Evolutionary conservation across 2,113 vertebrate species (phyloP).

Genomic region (Rutilus rutilus): DNA sequence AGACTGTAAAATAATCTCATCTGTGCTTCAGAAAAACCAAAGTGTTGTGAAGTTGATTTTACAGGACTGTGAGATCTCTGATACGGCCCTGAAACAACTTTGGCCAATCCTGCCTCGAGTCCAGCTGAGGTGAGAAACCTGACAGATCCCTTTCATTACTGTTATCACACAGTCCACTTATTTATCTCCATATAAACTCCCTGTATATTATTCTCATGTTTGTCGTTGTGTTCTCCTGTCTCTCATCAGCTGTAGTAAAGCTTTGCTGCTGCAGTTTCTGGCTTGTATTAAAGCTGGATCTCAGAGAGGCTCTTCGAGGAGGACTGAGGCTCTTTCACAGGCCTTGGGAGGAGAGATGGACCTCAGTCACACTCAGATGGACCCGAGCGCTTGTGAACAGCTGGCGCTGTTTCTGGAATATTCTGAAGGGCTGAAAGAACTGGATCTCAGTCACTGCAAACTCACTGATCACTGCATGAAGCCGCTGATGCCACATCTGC

Average conservation of each 20-base stretch:
- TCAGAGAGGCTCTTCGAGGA: slow-evolving; percentile 1
- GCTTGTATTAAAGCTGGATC: slow-evolving; percentile 15
- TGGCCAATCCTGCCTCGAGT: slow-evolving; percentile 45
- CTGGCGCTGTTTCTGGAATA: slow-evolving; percentile 56
- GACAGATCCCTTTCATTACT: background rate
- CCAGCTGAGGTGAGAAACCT: slow-evolving; percentile 36
- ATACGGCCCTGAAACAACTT: slow-evolving; percentile 39
- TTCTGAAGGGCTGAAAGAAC: slow-evolving; percentile 58
- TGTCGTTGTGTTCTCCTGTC: background rate
- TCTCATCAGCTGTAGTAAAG: slow-evolving; percentile 51
- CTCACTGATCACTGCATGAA: slow-evolving; percentile 50
- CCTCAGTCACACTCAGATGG: slow-evolving; percentile 59
- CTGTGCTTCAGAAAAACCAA: slow-evolving; percentile 32
- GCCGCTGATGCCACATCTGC: slow-evolving; percentile 52
- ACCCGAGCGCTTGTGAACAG: slow-evolving; percentile 41
- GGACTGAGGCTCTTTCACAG: slow-evolving; percentile 32
- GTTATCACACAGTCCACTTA: rapidly evolving
- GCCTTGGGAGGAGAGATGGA: slow-evolving; percentile 55
- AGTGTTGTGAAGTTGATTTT: slow-evolving; percentile 41
- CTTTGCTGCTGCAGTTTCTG: slow-evolving; percentile 54
- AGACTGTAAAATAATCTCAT: slow-evolving; percentile 46
- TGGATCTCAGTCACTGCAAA: slow-evolving; percentile 61
- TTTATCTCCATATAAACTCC: background rate
- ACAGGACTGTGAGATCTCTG: slow-evolving; percentile 44
- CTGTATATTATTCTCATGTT: background rate